Evolutionary conservation across 1,140 invertebrate genomes (phyloP), one percentile per base, ranked within the genome.

Genomic region (Maconellicoccus hirsutus): DNA sequence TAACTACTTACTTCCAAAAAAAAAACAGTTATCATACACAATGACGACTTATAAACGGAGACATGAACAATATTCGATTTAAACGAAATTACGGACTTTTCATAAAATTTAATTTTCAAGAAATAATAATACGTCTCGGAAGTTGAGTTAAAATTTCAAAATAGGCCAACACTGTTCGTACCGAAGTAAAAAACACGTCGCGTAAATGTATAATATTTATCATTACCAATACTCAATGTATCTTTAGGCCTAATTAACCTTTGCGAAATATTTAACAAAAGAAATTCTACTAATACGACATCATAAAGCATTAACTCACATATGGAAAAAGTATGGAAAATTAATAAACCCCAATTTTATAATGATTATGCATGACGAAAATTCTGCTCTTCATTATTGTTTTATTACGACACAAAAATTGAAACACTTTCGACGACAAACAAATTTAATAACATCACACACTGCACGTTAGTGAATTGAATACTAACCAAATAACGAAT

Each of bases 201-300:
- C n/a, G n/a, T n/a, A n/a, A n/a, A n/a, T n/a, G n/a, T 52, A 52
- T 19, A 19, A 3, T 52, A 52, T 33, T 52, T 52, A 52, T 52
- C 42, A 52, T 52, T 52, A 8, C n/a, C n/a, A n/a, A 38, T 38
- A 38, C 33, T 38, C 33, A 38, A 38, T 14, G 14, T 14, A 16
- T 52, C n/a, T 8, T 19, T 52, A 52, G 42, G 42, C 42, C 42
- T 52, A 52, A 52, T 52, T 52, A 52, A 52, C 42, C 42, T 52
- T 52, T 52, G 42, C 42, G n/a, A 52, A 52, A 52, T 52, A 14
- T 16, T 8, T 52, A 52, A 52, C 42, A 52, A 52, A 16, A 16
- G n/a, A 52, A 52, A 52, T 52, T 52, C 42, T 52, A 52, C 6
- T 52, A 52, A 52, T 38, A 52, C 42, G 42, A 52, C 42, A 52